A percentile compares a stretch with the other conserved stretches of the same genome.
Evolutionary conservation across 2,888 invertebrate species (phyloP).

Genomic region (Orthonychiurus folsomi): DNA sequence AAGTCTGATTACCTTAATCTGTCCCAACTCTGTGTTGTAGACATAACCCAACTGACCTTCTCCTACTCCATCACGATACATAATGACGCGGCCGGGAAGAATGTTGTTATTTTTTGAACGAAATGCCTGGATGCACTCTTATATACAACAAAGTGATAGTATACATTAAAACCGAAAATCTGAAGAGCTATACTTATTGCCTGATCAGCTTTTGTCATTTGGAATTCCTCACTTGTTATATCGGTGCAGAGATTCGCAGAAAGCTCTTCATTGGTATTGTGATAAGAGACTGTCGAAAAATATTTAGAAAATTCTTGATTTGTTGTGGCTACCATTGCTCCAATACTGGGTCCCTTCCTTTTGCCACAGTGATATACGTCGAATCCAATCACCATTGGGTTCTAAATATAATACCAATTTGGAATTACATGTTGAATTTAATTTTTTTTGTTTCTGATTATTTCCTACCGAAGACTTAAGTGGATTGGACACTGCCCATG

Average conservation of each 20-base stretch:
- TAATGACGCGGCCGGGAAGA: slow-evolving; percentile 50
- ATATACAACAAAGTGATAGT: too few species aligned
- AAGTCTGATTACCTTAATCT: slow-evolving; percentile 31
- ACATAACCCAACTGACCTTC: slow-evolving; percentile 29
- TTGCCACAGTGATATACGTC: slow-evolving; percentile 79
- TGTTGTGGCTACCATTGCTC: slow-evolving; percentile 23
- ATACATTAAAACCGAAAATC: too few species aligned
- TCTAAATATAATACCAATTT: slow-evolving; percentile 15
- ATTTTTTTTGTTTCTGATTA: neutral
- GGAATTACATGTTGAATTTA: neutral
- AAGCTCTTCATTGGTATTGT: slow-evolving; percentile 22
- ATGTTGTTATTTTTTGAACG: slow-evolving; percentile 46
- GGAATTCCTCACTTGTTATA: slow-evolving; percentile 43
- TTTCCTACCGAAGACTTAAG: slow-evolving; percentile 41
- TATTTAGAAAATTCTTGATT: slow-evolving; percentile 17
- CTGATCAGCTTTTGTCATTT: too few species aligned
- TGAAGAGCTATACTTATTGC: slow-evolving; percentile 40
- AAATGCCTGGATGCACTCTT: slow-evolving; percentile 51
- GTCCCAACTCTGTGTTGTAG: slow-evolving; percentile 23
- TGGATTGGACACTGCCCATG: slow-evolving; percentile 71
- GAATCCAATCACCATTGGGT: slow-evolving; percentile 47
- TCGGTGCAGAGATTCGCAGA: slow-evolving; percentile 41
- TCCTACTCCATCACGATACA: slow-evolving; percentile 32
- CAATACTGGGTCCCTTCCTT: slow-evolving; percentile 47
- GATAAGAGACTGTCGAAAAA: slow-evolving; percentile 50